These are phyloP conservation scores for Dascyllus trimaculatus DNA, from an alignment of 2,113 vertebrate species.

Conservation along the genomic window DNA sequence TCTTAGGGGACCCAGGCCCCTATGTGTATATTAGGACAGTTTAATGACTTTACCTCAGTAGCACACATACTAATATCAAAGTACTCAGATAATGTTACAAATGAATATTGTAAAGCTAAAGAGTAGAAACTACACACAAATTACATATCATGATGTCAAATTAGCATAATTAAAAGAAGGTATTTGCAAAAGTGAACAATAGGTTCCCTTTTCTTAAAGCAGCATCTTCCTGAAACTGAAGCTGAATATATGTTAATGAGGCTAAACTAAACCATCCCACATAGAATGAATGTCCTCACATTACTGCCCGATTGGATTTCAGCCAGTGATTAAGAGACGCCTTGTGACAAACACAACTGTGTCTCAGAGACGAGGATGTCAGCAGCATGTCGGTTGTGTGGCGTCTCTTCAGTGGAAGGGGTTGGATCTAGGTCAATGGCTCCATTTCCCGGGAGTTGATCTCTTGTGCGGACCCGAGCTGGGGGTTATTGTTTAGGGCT, in stretches of 20 bases:
- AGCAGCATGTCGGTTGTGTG: constrained; percentile 29
- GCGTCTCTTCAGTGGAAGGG: constrained; percentile 32
- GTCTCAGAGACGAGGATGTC: constrained; percentile 34
- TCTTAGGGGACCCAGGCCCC: neutral
- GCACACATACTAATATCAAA: no score
- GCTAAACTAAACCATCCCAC: neutral
- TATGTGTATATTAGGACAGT: no score
- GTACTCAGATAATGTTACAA: no score
- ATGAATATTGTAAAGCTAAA: no score
- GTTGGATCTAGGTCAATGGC: constrained; percentile 77
- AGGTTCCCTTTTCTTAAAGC: no score
- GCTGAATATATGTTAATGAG: neutral
- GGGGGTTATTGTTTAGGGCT: constrained; percentile 58
- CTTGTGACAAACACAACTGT: constrained; percentile 12
- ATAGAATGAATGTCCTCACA: neutral
- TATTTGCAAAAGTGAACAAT: no score
- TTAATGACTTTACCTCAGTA: no score
- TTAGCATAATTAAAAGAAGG: no score
- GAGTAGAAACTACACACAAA: no score
- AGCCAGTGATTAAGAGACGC: constrained; percentile 5
- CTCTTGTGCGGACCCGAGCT: constrained; percentile 47
- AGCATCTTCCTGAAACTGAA: neutral
- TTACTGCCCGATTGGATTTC: neutral
- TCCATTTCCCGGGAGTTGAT: constrained; percentile 68
- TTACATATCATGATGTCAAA: no score